Evolutionary conservation across 1,140 invertebrate genomes (phyloP).

Genomic region (Hypsibius dujardini): DNA sequence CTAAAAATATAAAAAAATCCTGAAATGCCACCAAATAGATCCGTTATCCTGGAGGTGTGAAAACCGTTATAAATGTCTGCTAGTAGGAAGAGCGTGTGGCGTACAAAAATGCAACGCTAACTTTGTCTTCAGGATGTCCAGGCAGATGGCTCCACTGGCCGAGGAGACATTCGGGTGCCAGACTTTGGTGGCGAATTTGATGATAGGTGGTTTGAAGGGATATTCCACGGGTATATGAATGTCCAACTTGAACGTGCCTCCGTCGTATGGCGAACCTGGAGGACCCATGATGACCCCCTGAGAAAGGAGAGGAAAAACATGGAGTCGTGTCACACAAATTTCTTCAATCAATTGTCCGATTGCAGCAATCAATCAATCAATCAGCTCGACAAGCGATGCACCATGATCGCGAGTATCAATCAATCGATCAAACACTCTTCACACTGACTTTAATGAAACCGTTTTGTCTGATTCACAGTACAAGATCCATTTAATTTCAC

Average conservation of each 20-base stretch:
- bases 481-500: no score
- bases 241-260: conserved; percentile 75
- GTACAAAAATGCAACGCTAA: conserved; percentile 37
- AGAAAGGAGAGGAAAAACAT: no score
- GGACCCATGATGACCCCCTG: conserved; percentile 40
- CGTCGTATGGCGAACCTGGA: conserved; percentile 89
- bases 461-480: no score
- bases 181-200: conserved; percentile 84
- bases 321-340: no score
- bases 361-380: no score
- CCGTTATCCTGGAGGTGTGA: no score
- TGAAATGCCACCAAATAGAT: conserved; percentile 18
- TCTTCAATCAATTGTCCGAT: no score
- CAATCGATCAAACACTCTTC: no score
- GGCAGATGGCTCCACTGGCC: conserved; percentile 92
- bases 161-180: conserved; percentile 99
- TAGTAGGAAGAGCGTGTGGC: conserved; percentile 16
- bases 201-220: conserved; percentile 96
- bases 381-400: no score
- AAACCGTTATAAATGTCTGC: conserved; percentile 17
- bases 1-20: conserved; percentile 19
- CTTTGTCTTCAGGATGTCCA: conserved; percentile 99
- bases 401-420: no score
- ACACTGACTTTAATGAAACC: no score
- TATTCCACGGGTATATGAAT: conserved; percentile 98